Evolutionary conservation across 2,797 vertebrate species (phyloP).

Genomic region (Silurus lanzhouensis): DNA sequence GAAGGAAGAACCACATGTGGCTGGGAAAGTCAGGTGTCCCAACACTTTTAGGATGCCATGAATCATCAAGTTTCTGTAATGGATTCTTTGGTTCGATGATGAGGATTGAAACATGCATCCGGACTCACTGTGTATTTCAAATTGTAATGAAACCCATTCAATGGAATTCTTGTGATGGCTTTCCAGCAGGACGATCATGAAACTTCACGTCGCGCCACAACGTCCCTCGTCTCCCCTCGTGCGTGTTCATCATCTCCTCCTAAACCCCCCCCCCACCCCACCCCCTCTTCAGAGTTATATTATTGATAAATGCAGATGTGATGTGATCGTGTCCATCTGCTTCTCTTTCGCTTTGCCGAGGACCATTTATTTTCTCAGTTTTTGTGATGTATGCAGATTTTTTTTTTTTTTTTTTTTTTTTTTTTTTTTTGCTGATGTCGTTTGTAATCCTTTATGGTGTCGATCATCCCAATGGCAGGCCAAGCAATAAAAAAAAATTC

Average conservation of each 20-base stretch:
- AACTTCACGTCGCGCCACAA: no score
- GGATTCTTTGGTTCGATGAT: no score
- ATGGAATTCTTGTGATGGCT: no score
- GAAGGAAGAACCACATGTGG: no score
- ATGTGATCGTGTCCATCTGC: slow-evolving; percentile 51
- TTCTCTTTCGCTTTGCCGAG: slow-evolving; percentile 74
- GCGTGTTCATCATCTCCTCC: neutral
- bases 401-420: slow-evolving; percentile 68
- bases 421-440: slow-evolving; percentile 74
- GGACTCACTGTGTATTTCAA: no score
- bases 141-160: no score
- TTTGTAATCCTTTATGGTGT: slow-evolving; percentile 79
- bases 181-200: no score
- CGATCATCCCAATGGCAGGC: slow-evolving; percentile 81
- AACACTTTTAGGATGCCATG: no score
- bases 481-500: slow-evolving; percentile 88
- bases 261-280: neutral
- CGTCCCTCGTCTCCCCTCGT: neutral
- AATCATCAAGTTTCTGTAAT: no score
- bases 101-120: no score
- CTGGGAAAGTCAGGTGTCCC: no score
- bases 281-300: neutral
- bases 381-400: slow-evolving; percentile 72
- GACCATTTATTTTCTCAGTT: slow-evolving; percentile 79
- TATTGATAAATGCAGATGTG: slow-evolving; percentile 7